Evolutionary conservation across 2,888 invertebrate species (phyloP).

Genomic region (Xestia xanthographa): DNA sequence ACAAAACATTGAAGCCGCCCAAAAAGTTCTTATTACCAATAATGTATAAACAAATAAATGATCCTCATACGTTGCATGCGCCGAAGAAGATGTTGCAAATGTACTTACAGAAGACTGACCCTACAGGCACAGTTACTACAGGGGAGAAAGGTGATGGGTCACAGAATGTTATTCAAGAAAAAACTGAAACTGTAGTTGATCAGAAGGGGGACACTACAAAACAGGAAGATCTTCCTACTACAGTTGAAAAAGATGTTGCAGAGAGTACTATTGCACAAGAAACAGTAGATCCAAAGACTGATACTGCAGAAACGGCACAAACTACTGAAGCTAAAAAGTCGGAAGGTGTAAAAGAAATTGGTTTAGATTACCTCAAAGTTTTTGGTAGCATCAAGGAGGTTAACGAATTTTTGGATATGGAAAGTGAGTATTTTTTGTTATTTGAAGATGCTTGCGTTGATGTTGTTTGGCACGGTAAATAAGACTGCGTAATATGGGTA

Average conservation of each 20-base stretch:
- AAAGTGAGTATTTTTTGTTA: conserved; percentile 78
- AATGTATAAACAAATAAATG: conserved; percentile 68
- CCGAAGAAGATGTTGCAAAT: conserved; percentile 71
- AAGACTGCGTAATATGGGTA: background rate
- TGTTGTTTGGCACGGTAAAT: background rate
- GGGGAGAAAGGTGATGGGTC: conserved; percentile 32
- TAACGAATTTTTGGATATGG: conserved; percentile 81
- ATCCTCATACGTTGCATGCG: conserved; percentile 50
- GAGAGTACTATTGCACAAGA: conserved; percentile 16
- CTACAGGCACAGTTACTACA: no score
- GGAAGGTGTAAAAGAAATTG: conserved; percentile 42
- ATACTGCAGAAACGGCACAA: background rate
- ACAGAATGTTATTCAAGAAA: conserved; percentile 12
- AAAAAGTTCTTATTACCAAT: conserved; percentile 79
- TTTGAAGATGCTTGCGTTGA: background rate
- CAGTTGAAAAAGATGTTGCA: conserved; percentile 2
- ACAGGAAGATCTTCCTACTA: background rate
- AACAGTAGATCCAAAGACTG: background rate
- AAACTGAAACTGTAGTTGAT: conserved; percentile 15
- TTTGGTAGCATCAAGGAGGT: conserved; percentile 84
- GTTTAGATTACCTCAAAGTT: conserved; percentile 77
- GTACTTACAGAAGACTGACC: conserved; percentile 62
- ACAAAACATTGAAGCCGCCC: conserved; percentile 57
- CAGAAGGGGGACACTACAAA: conserved; percentile 24
- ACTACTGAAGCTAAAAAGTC: background rate